Conservation (phyloP, 1,140 invertebrate genomes). For the Eurosta solidaginis region DNA sequence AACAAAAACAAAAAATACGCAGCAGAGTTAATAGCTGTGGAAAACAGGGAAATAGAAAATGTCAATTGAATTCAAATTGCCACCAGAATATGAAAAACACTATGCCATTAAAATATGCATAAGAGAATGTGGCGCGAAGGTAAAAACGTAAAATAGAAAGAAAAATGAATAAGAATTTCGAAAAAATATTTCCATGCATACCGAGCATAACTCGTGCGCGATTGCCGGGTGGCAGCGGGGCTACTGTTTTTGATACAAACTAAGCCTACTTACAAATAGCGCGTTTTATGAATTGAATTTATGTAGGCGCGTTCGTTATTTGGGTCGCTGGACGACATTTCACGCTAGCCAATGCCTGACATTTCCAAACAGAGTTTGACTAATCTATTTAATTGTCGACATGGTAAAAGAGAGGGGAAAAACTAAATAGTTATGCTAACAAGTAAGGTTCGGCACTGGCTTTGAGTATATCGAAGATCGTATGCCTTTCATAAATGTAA, state of each 20-base stretch:
- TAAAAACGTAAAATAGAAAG: not conserved
- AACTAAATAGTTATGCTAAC: too few species aligned
- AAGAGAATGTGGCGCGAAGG: not conserved
- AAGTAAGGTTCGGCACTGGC: too few species aligned
- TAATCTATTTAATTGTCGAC: not conserved
- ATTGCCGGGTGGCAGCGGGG: not conserved
- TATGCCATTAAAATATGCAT: not conserved
- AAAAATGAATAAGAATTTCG: not conserved
- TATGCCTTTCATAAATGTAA: too few species aligned
- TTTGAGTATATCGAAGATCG: too few species aligned
- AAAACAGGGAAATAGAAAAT: not conserved
- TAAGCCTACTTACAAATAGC: not conserved
- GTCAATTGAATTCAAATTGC: not conserved
- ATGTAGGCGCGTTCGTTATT: slow-evolving; percentile 10
- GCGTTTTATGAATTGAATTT: not conserved
- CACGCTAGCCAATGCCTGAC: not conserved
- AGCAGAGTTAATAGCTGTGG: too few species aligned
- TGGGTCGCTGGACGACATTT: slow-evolving; percentile 17
- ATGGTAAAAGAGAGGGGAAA: not conserved
- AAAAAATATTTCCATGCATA: slow-evolving; percentile 25
- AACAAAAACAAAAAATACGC: not conserved
- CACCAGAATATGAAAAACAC: not conserved
- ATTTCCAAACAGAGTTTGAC: not conserved
- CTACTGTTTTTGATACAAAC: not conserved
- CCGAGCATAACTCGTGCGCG: not conserved